Evolutionary conservation across 2,888 invertebrate species (phyloP), one percentile per base, ranked within the genome.

Genomic region (Digitonthophagus gazella): DNA sequence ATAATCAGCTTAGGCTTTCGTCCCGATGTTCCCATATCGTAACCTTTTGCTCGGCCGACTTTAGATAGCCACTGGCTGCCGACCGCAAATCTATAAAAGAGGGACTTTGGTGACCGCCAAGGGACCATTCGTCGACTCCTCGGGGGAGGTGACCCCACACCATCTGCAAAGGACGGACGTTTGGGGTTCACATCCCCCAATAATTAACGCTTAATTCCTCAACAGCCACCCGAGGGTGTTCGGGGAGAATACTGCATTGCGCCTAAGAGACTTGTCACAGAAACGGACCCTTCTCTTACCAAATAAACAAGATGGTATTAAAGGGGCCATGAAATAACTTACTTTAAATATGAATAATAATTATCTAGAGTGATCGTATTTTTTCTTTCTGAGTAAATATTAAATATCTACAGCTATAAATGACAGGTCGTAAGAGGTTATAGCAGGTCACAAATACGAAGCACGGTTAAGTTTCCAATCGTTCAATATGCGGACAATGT

Each of bases 191-290:
- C 69, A 69, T 70, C 70, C 67, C 28, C 57, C 69, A 72, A 72
- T 72, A 72, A 72, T 72, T 72, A 69, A 72, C 70, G 70, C 65
- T 70, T 72, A 72, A 72, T 72, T 72, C 70, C 65, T 64, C 18
- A 65, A 66, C 57, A 65, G 66, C 69, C 67, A 68, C 67, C 64
- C 19, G 15, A 19, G 67, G 19, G 54, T 44, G 20, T 56, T 44
- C 15, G 16, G 18, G 28, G 20, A 16, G 19, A 61, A 61, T 61
- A 61, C 61, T 61, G 61, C 61, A 61, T 6, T 61, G 61, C 61
- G 61, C 16, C 61, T 20, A 61, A 18, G 61, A 61, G 61, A 61
- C 58, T 44, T 19, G 18, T 61, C 61, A 61, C 61, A 15, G 58
- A 58, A 58, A 58, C 15, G 58, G 58, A 58, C 15, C 58, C 16